Conservation (phyloP, 2,888 invertebrate species). For the Troides aeacus region DNA sequence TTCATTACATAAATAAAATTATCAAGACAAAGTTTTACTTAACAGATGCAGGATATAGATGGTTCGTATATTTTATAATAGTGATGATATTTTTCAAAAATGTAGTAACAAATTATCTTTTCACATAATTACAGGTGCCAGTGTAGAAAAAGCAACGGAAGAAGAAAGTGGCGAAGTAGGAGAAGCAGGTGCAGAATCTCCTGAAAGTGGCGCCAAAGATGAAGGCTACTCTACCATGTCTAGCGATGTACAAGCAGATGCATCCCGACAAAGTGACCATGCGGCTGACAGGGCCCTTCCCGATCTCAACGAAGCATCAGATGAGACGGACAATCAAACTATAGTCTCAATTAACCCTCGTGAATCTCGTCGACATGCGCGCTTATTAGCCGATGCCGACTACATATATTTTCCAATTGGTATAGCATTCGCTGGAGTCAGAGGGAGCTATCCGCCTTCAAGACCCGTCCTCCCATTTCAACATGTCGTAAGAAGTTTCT, state of each 20-base stretch:
- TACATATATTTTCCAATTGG: slow-evolving; percentile 85
- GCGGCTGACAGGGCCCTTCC: slow-evolving; percentile 81
- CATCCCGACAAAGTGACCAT: slow-evolving; percentile 80
- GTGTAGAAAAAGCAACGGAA: slow-evolving; percentile 61
- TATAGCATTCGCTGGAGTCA: slow-evolving; percentile 81
- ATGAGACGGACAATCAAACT: slow-evolving; percentile 83
- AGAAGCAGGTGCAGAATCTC: slow-evolving; percentile 86
- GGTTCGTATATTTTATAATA: no score
- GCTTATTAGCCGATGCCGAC: slow-evolving; percentile 82
- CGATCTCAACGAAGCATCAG: slow-evolving; percentile 86
- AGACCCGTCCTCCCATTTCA: slow-evolving; percentile 85
- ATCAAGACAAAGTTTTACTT: no score
- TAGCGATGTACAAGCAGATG: slow-evolving; percentile 88
- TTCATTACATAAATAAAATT: no score
- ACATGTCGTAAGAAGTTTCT: slow-evolving; percentile 86
- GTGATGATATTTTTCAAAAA: no score
- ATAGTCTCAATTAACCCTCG: slow-evolving; percentile 75
- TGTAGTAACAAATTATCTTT: no score
- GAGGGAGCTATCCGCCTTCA: slow-evolving; percentile 87
- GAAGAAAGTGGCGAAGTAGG: slow-evolving; percentile 79
- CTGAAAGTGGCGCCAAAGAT: slow-evolving; percentile 88
- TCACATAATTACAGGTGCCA: slow-evolving; percentile 49
- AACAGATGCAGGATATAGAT: no score
- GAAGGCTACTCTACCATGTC: slow-evolving; percentile 93
- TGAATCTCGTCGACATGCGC: slow-evolving; percentile 75